Evolutionary conservation across 2,113 vertebrate genomes (phyloP).

Genomic region (Recurvirostra avosetta): DNA sequence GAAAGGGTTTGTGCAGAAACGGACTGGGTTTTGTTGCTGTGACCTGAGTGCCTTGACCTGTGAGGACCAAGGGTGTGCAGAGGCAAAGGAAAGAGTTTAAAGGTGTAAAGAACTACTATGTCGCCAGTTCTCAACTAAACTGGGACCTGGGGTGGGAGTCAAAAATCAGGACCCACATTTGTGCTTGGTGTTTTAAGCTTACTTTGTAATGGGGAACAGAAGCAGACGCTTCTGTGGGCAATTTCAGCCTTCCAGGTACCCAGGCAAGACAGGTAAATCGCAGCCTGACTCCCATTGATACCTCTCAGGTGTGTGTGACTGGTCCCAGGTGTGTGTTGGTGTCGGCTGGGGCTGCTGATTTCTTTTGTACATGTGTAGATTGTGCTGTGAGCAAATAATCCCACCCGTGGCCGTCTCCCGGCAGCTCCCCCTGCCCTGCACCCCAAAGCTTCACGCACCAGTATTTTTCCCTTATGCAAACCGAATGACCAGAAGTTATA

Average conservation of each 20-base stretch:
- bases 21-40: neutral
- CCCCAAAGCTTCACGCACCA: neutral
- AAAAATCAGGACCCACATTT: neutral
- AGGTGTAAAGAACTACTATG: neutral
- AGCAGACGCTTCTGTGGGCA: neutral
- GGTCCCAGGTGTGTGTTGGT: neutral
- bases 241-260: neutral
- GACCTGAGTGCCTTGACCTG: neutral
- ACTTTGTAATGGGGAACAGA: neutral
- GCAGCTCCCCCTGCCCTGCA: neutral
- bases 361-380: neutral
- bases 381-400: neutral
- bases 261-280: neutral
- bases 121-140: neutral
- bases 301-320: neutral
- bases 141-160: neutral
- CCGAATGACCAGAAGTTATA: neutral
- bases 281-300: neutral
- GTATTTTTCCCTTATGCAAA: neutral
- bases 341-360: neutral
- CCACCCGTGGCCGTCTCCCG: neutral
- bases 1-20: neutral
- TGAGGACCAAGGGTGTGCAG: neutral
- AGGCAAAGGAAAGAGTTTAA: neutral
- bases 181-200: neutral